phyloP scores from a whole-genome alignment of 2,113 vertebrate species.

The Cercocebus atys region DNA sequence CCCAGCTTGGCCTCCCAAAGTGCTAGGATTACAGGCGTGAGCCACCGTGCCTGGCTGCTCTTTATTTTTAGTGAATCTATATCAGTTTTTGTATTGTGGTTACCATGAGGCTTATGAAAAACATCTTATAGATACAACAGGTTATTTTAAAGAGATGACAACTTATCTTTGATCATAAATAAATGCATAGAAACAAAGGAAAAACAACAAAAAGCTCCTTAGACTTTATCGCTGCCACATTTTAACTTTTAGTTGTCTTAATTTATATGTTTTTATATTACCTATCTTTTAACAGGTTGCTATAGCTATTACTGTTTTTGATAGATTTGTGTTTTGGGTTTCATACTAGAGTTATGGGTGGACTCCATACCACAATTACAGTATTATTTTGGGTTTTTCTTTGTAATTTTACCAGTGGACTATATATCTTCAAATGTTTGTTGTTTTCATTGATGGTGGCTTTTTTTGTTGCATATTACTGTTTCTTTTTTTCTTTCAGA shows the following conservation, averaged over 20 bases:
- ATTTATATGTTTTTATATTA: background rate
- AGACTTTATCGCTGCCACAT: background rate
- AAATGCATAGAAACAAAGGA: background rate
- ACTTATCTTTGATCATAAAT: background rate
- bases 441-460: no score
- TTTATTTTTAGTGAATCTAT: background rate
- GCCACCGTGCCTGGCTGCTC: background rate
- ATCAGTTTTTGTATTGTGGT: background rate
- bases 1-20: no score
- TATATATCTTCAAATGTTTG: background rate
- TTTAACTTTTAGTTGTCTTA: background rate
- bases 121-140: background rate
- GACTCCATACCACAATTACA: background rate
- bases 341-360: background rate
- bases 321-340: background rate
- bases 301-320: background rate
- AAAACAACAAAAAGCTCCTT: background rate
- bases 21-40: no score
- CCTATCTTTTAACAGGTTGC: background rate
- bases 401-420: background rate
- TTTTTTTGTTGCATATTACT: background rate
- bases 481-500: background rate
- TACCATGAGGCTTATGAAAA: background rate
- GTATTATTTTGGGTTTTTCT: background rate
- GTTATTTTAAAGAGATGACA: background rate